Base-by-base conservation (phyloP, 35 echinoderm and acorn worm species). In the Antedon bifida region DNA sequence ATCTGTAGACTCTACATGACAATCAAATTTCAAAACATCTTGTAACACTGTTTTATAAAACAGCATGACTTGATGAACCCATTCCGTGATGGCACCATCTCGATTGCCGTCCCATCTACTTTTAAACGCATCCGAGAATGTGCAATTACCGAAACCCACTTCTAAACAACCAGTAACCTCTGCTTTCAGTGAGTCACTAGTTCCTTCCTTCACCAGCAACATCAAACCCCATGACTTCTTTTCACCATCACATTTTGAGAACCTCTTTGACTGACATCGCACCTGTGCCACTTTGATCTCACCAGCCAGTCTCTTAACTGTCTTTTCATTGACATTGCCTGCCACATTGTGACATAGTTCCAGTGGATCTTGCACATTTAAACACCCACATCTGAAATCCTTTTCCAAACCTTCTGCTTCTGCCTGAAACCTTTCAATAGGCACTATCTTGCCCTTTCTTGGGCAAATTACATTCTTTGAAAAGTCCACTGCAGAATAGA, bases 261-360 rank as follows among this genome's bases (percentile, higher is more conserved):
- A 83, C n/a, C 31, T 39, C 45, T 77, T 56, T 33, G 83, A 84
- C 35, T 51, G 87, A 33, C 86, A 88, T 26, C 73, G 76, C 51
- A 88, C 30, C 23, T 51, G 84, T 74, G 89, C 83, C 29, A 77
- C 78, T 42, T 73, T 77, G n/a, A 83, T 81, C 36, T 86, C 89
- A 45, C 85, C 75, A 28, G 78, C 55, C 30, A 90, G 29, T 44
- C 80, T 83, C 31, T 51, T 77, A 0, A 56, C 36, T 5, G 44
- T 89, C 36, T 92, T 96, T 74, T 96, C 93, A 76, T 92, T 96
- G 32, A 96, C 90, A 76, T 96, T 96, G 51, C 88, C 73, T n/a
- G 93, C 76, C 26, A 92, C 88, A 74, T 99, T 99, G 34, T 99
- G 95, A 21, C 78, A 81, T 17, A 93, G 82, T 36, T 99, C 95